These are phyloP conservation scores for Amblyjoppa proteus DNA, from an alignment of 2,888 invertebrate species.

Conservation along the genomic window DNA sequence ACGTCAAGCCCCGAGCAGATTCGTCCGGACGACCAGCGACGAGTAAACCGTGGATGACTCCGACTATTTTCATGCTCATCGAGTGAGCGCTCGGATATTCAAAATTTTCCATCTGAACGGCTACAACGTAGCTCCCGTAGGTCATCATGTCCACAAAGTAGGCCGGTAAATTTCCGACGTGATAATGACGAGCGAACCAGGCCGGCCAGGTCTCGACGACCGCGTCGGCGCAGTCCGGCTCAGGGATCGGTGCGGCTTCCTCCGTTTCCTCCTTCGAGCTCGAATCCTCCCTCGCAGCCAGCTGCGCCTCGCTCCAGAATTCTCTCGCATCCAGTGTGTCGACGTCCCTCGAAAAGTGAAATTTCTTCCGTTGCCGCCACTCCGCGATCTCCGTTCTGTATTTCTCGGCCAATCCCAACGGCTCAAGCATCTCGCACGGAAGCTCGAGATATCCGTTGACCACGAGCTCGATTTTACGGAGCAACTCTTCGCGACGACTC, in stretches of 20 bases:
- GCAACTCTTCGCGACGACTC: conserved; percentile 86
- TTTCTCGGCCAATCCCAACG: conserved; percentile 84
- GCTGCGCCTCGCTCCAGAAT: neutral
- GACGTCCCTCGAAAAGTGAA: conserved; percentile 74
- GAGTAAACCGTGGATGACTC: conserved; percentile 39
- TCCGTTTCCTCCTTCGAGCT: conserved; percentile 58
- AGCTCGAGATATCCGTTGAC: conserved; percentile 88
- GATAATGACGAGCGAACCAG: conserved; percentile 89
- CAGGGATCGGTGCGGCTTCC: neutral
- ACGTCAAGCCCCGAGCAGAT: conserved; percentile 8
- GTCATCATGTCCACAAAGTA: conserved; percentile 89
- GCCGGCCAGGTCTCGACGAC: conserved; percentile 70
- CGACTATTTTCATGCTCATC: conserved; percentile 87
- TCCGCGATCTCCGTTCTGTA: conserved; percentile 53
- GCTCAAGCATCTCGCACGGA: conserved; percentile 87
- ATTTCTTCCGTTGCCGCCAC: conserved; percentile 51
- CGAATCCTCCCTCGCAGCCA: conserved; percentile 29
- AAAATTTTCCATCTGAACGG: conserved; percentile 91
- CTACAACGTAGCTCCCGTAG: conserved; percentile 86
- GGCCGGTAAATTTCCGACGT: conserved; percentile 87
- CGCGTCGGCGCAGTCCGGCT: neutral
- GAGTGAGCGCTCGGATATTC: conserved; percentile 87
- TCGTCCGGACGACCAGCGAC: conserved; percentile 33
- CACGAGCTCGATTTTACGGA: conserved; percentile 88
- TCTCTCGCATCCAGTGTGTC: conserved; percentile 55